Base-by-base conservation (phyloP, 2,888 invertebrate species). In the Gortyna flavago region DNA sequence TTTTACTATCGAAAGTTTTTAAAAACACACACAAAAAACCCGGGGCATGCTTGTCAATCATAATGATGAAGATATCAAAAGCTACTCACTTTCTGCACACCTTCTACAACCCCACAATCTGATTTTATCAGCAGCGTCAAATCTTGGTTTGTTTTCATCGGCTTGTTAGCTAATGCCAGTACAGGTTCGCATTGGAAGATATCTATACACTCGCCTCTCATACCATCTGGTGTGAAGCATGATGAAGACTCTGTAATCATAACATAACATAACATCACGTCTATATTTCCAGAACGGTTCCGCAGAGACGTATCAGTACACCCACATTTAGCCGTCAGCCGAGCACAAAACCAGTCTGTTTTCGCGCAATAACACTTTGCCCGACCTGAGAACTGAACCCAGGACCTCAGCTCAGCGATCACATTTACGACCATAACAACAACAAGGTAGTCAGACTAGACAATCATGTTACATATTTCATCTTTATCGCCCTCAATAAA, bases 141-240 rank as follows among this genome's bases (percentile, higher is more conserved):
- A 6, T 68, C 68, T n/a, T 0, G 25, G 25, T 57, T n/a, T 35
- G 68, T 68, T 51, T 68, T 68, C 32, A 6, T 35, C 18, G 68
- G 68, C 35, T 68, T 68, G 3, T 25, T 68, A 11, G 18, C 4
- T 18, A 68, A n/a, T 54, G 25, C 6, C 35, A 35, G 25, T 54
- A 68, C 11, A 57, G 18, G 6, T 35, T n/a, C 18, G 11, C 68
- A 68, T 35, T 68, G n/a, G 11, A 25, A 11, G 32, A 35, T 0
- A 9, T n/a, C 0, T n/a, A 57, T 57, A 18, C 68, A 68, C 54
- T 54, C 54, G 18, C 68, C 68, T n/a, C 18, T 54, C 35, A 6
- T 3, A n/a, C 54, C 68, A 18, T 57, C 68, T 68, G 54, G 68
- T 35, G 68, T 68, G 6, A 18, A 11, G 35, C 68, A 68, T 68